These are phyloP conservation scores for Darevskia mixta DNA, from an alignment of 2,797 vertebrate species.

Conservation along the genomic window DNA sequence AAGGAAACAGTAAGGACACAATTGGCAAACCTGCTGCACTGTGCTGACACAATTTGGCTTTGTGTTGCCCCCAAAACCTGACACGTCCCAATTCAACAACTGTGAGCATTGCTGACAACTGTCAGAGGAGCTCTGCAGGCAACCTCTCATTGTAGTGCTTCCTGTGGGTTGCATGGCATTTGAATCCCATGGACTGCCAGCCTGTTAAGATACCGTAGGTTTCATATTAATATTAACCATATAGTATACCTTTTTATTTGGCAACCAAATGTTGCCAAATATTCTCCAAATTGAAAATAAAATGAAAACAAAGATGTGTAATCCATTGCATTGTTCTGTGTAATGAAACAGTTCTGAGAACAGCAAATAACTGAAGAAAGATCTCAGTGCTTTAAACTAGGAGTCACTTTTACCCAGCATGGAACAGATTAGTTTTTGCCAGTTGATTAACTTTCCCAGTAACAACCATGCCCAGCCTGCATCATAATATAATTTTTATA, in stretches of 20 bases:
- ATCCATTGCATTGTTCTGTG: neutral
- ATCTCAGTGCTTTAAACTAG: conserved; percentile 11
- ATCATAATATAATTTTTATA: neutral
- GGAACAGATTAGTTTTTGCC: neutral
- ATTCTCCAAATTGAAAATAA: conserved; percentile 8
- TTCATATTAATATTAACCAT: neutral
- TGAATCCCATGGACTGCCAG: neutral
- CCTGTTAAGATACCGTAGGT: neutral
- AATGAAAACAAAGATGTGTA: neutral
- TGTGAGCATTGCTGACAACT: neutral
- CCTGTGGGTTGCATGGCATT: neutral
- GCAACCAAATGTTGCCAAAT: neutral
- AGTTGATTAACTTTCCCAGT: neutral
- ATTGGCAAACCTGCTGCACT: neutral
- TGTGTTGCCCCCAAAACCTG: neutral
- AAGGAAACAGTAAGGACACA: neutral
- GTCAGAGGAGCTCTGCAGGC: neutral
- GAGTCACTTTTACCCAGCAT: conserved; percentile 10
- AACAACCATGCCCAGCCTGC: conserved; percentile 16
- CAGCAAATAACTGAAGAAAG: conserved; percentile 10
- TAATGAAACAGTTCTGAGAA: conserved; percentile 14
- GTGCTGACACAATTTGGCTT: neutral
- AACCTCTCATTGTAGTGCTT: neutral
- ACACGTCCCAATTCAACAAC: neutral
- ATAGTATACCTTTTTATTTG: conserved; percentile 2